phyloP scores from a whole-genome alignment of 2,113 vertebrate species.

The Alaudala cheleensis region DNA sequence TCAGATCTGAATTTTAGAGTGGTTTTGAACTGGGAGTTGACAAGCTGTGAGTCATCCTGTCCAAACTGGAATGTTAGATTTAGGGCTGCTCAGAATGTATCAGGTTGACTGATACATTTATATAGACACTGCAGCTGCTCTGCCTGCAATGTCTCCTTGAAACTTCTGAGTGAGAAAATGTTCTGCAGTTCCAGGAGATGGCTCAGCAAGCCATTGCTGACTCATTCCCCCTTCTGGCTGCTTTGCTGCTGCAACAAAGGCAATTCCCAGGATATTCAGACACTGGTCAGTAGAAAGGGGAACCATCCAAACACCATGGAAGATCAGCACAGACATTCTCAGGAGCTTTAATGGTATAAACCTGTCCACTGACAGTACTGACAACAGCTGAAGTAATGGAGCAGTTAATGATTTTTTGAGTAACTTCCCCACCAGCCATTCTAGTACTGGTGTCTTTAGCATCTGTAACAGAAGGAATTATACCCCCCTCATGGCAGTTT shows the following conservation, averaged over 20 bases:
- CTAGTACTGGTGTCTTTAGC: background rate
- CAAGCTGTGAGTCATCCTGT: background rate
- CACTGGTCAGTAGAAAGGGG: background rate
- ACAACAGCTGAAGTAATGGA: background rate
- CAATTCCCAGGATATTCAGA: background rate
- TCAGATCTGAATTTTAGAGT: background rate
- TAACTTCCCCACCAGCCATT: background rate
- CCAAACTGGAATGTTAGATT: background rate
- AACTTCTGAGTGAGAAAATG: background rate
- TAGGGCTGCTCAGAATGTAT: background rate
- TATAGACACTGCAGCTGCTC: background rate
- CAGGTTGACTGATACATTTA: background rate
- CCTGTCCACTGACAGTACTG: background rate
- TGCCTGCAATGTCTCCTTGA: background rate
- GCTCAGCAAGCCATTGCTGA: background rate
- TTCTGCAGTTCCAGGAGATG: background rate
- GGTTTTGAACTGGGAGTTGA: background rate
- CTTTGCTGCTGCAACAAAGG: background rate
- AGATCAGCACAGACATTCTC: background rate
- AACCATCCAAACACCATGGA: background rate
- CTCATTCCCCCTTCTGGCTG: background rate
- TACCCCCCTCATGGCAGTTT: background rate
- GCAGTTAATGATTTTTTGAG: background rate
- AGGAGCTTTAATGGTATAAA: background rate
- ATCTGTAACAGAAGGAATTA: background rate